Conservation (phyloP, 2,797 vertebrate genomes). For the Malurus leucopterus region DNA sequence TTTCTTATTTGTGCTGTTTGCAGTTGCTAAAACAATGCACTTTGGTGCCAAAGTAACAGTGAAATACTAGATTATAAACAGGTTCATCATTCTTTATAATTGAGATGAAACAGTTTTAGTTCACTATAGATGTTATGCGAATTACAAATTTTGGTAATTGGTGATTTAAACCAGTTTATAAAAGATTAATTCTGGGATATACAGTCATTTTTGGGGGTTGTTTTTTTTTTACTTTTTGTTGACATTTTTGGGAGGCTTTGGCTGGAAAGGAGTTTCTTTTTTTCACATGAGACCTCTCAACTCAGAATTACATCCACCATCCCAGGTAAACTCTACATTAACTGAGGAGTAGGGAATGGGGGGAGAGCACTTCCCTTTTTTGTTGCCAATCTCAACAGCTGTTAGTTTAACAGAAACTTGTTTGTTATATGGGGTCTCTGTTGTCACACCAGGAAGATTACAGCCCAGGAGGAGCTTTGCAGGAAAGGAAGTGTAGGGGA, state of each 20-base stretch:
- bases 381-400: neutral
- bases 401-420: slow-evolving; percentile 1
- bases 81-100: neutral
- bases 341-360: neutral
- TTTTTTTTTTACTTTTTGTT: neutral
- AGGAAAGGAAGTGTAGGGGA: neutral
- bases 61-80: neutral
- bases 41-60: neutral
- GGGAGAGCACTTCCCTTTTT: neutral
- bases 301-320: neutral
- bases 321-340: neutral
- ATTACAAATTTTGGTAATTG: neutral
- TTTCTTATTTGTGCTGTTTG: neutral
- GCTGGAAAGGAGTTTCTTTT: neutral
- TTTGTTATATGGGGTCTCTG: neutral
- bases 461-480: neutral
- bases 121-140: neutral
- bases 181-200: neutral
- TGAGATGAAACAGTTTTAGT: neutral
- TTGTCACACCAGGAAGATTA: neutral
- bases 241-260: neutral
- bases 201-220: fast-evolving
- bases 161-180: neutral
- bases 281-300: neutral
- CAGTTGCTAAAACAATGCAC: neutral